Percentiles rank a stretch among this genome's conserved stretches.
Conservation (phyloP, 2,113 vertebrate genomes). For the Tetrax tetrax region DNA sequence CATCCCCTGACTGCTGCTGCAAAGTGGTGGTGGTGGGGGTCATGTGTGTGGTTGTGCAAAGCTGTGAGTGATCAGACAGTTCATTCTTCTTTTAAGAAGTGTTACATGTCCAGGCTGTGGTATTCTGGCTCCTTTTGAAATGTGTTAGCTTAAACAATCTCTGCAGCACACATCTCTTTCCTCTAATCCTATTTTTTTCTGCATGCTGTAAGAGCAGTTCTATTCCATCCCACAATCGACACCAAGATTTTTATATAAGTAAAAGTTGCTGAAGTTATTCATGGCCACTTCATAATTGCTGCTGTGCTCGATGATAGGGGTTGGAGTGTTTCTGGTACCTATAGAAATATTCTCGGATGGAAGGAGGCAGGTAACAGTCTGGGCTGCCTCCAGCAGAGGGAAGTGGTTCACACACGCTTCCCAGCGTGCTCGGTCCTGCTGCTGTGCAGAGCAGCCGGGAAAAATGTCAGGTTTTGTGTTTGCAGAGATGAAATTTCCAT, state of each 20-base stretch:
- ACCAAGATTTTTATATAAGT: not conserved
- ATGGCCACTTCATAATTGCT: not conserved
- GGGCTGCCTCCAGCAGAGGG: slow-evolving; percentile 68
- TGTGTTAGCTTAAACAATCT: not conserved
- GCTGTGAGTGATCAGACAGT: slow-evolving; percentile 5
- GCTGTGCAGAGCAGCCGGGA: not conserved
- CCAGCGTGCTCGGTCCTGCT: not conserved
- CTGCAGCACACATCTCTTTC: not conserved
- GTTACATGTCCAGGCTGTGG: not conserved
- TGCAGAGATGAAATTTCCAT: not conserved
- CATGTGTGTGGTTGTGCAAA: not conserved
- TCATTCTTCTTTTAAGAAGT: slow-evolving; percentile 28
- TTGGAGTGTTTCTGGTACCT: not conserved
- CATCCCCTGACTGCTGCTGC: not conserved
- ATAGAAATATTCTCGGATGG: not conserved
- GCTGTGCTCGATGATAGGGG: not conserved
- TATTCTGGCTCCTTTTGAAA: slow-evolving; percentile 11
- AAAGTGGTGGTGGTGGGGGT: not conserved
- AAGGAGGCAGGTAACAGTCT: slow-evolving; percentile 36
- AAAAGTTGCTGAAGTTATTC: not conserved
- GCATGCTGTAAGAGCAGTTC: not conserved
- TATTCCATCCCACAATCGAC: not conserved
- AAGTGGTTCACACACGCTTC: not conserved
- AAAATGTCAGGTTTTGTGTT: not conserved
- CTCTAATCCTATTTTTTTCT: not conserved